Conservation (phyloP, 2,113 vertebrate genomes). For the Salminus brasiliensis region DNA sequence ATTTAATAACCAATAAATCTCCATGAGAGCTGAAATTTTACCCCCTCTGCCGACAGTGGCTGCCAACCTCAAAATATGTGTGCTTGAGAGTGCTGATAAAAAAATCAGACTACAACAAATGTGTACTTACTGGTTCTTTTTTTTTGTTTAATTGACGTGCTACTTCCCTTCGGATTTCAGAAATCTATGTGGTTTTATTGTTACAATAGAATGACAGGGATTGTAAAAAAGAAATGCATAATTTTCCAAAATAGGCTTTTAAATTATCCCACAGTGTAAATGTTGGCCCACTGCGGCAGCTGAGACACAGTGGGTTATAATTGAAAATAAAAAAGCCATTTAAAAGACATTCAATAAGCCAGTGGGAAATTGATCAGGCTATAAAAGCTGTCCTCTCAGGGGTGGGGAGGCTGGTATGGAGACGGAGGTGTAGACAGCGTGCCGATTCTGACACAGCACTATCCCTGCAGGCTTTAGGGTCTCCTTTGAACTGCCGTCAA, state of each 20-base stretch:
- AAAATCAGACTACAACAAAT: slow-evolving; percentile 49
- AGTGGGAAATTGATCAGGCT: slow-evolving; percentile 75
- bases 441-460: slow-evolving; percentile 47
- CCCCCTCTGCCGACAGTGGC: slow-evolving; percentile 52
- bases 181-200: slow-evolving; percentile 51
- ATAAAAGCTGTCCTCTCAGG: slow-evolving; percentile 64
- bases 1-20: slow-evolving; percentile 82
- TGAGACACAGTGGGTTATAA: slow-evolving; percentile 68
- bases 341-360: slow-evolving; percentile 78
- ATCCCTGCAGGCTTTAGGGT: slow-evolving; percentile 9
- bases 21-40: slow-evolving; percentile 68
- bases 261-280: slow-evolving; percentile 68
- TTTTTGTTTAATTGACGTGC: slow-evolving; percentile 51
- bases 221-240: slow-evolving; percentile 67
- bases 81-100: slow-evolving; percentile 7
- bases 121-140: slow-evolving; percentile 1
- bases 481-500: neutral
- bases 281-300: slow-evolving; percentile 54
- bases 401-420: slow-evolving; percentile 33
- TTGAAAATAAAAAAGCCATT: slow-evolving; percentile 76
- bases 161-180: slow-evolving; percentile 44
- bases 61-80: slow-evolving; percentile 17
- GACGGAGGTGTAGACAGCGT: neutral
- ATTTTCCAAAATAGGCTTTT: slow-evolving; percentile 73
- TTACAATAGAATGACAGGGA: slow-evolving; percentile 29